These are phyloP conservation scores for Disparrhopalites patrizii DNA, from an alignment of 2,888 invertebrate species.

Conservation along the genomic window DNA sequence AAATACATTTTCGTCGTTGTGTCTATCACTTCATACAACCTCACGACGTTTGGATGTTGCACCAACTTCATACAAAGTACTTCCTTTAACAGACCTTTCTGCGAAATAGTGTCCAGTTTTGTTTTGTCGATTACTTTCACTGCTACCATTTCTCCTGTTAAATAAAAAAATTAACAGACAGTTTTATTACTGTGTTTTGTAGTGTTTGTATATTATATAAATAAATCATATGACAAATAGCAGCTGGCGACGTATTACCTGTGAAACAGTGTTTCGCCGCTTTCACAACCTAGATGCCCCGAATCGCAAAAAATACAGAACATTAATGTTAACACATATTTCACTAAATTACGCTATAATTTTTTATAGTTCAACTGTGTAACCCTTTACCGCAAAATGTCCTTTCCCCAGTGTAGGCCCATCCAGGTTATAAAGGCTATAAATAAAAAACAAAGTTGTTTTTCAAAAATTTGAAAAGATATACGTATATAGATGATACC, in stretches of 20 bases:
- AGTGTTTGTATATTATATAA: too few relatives aligned
- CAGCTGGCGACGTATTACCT: too few relatives aligned
- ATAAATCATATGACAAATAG: too few relatives aligned
- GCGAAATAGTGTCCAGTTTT: conserved; percentile 92
- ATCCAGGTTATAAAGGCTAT: conserved; percentile 94
- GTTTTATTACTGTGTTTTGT: too few relatives aligned
- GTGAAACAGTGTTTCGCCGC: conserved; percentile 97
- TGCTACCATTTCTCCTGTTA: too few relatives aligned
- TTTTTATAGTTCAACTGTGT: too few relatives aligned
- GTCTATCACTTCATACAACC: conserved; percentile 98
- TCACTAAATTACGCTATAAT: too few relatives aligned
- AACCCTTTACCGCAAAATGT: conserved; percentile 91
- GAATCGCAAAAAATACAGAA: neutral
- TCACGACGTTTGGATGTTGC: conserved; percentile 86
- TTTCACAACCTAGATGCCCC: conserved; percentile 70
- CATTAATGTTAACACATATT: too few relatives aligned
- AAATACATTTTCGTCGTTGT: conserved; percentile 96
- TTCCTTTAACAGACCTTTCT: conserved; percentile 94
- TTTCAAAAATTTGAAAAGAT: too few relatives aligned
- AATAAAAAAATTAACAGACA: too few relatives aligned
- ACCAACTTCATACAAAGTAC: conserved; percentile 70
- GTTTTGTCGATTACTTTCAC: conserved; percentile 90
- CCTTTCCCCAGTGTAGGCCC: conserved; percentile 97
- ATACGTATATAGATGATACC: neutral
- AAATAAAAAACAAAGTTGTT: conserved; percentile 91